Evolutionary conservation across 2,797 vertebrate genomes (phyloP).

Genomic region (Tapera naevia): DNA sequence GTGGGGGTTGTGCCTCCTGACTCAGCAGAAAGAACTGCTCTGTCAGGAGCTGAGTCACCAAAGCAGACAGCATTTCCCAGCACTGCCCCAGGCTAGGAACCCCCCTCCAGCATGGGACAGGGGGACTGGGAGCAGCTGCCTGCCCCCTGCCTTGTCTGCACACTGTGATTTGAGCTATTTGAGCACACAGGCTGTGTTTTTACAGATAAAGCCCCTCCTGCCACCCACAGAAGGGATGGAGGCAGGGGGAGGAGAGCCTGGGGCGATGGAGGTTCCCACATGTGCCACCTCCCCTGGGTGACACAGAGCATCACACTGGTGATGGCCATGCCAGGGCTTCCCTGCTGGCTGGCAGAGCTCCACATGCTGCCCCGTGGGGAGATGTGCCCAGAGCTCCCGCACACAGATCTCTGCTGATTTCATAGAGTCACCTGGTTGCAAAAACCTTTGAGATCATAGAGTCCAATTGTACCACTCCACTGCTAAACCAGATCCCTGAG

Average conservation of each 20-base stretch:
- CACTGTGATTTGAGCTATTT: neutral
- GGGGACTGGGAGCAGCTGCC: neutral
- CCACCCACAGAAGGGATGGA: accelerated
- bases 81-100: neutral
- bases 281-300: neutral
- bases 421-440: too few species aligned
- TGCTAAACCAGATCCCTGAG: too few species aligned
- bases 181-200: accelerated
- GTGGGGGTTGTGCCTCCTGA: neutral
- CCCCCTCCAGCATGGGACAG: neutral
- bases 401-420: neutral
- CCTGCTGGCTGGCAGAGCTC: accelerated
- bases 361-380: neutral
- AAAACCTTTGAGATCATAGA: too few species aligned
- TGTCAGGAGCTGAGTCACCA: neutral
- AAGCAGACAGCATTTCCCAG: neutral
- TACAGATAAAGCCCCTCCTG: neutral
- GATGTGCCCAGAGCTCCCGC: neutral
- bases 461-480: too few species aligned
- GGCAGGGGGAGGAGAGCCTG: neutral
- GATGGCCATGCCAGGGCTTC: neutral
- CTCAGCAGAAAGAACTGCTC: neutral
- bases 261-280: neutral
- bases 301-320: neutral
- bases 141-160: neutral